Conservation (phyloP, 1,140 invertebrate species). For the Musca vetustissima region DNA sequence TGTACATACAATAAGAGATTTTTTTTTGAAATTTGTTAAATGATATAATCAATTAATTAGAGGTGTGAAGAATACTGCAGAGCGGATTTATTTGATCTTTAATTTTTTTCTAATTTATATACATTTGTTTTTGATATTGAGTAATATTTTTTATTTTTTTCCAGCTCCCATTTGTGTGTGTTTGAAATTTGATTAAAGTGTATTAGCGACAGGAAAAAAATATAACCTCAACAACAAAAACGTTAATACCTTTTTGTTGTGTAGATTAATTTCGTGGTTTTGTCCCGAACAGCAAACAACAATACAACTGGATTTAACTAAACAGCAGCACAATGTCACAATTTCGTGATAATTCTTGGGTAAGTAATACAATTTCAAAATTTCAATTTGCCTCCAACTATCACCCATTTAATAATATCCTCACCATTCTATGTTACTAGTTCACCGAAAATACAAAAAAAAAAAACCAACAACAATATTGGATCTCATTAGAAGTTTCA, state of each 20-base stretch:
- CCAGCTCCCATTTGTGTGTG: background rate
- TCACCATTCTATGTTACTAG: background rate
- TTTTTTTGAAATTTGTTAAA: too few species aligned
- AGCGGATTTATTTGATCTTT: too few species aligned
- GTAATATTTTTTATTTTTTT: constrained; percentile 4
- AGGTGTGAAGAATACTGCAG: too few species aligned
- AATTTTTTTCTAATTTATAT: too few species aligned
- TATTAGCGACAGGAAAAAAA: background rate
- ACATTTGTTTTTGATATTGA: too few species aligned
- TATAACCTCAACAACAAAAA: background rate
- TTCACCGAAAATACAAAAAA: too few species aligned
- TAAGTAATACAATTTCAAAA: constrained; percentile 36
- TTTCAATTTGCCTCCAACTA: background rate
- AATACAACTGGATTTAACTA: background rate
- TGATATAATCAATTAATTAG: too few species aligned
- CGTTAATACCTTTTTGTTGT: background rate
- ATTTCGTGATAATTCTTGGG: constrained; percentile 56
- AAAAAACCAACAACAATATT: too few species aligned
- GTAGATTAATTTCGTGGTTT: too few species aligned
- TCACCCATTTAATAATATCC: background rate
- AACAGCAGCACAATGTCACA: constrained; percentile 45
- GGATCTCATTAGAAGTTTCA: background rate
- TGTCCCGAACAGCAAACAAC: background rate
- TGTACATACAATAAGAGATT: too few species aligned
- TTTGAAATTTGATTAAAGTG: background rate